Percentiles rank a stretch among this genome's conserved stretches.
phyloP scores from a whole-genome alignment of 2,888 invertebrate species.

The Lacanobia wlatinum region DNA sequence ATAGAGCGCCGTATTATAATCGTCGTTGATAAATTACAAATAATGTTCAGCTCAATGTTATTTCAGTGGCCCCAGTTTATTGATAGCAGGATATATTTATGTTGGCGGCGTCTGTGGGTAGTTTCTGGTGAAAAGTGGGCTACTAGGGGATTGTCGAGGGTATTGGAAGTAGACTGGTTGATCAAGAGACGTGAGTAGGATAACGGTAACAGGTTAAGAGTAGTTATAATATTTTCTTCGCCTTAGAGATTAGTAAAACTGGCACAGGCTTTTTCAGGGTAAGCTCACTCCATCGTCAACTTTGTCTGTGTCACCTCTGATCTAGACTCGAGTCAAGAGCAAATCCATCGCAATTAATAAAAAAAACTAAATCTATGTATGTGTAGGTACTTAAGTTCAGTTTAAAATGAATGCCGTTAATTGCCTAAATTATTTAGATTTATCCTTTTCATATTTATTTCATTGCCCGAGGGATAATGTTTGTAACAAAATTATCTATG shows the following conservation, averaged over 20 bases:
- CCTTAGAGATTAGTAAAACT: background rate
- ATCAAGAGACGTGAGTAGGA: conserved; percentile 7
- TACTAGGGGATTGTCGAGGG: conserved; percentile 7
- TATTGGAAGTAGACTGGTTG: conserved; percentile 9
- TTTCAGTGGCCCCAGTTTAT: conserved; percentile 49
- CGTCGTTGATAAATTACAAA: conserved; percentile 50
- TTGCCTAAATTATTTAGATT: too few species aligned
- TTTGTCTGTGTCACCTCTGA: too few species aligned
- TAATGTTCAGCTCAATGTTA: conserved; percentile 40
- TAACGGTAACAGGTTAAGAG: conserved; percentile 1
- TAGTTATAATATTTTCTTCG: background rate
- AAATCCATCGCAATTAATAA: too few species aligned
- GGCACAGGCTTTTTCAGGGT: too few species aligned
- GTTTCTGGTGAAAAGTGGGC: conserved; percentile 27
- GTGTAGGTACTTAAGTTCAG: too few species aligned
- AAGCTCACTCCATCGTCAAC: too few species aligned
- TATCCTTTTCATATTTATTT: too few species aligned
- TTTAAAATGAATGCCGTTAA: too few species aligned
- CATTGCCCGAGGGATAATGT: too few species aligned
- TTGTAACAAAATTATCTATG: too few species aligned
- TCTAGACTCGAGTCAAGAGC: too few species aligned
- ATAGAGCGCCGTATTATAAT: conserved; percentile 46
- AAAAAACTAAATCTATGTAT: too few species aligned
- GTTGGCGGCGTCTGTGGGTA: conserved; percentile 36
- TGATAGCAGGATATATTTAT: conserved; percentile 50